These are phyloP conservation scores for Intellagama lesueurii DNA, from an alignment of 2,797 vertebrate species.

Conservation along the genomic window DNA sequence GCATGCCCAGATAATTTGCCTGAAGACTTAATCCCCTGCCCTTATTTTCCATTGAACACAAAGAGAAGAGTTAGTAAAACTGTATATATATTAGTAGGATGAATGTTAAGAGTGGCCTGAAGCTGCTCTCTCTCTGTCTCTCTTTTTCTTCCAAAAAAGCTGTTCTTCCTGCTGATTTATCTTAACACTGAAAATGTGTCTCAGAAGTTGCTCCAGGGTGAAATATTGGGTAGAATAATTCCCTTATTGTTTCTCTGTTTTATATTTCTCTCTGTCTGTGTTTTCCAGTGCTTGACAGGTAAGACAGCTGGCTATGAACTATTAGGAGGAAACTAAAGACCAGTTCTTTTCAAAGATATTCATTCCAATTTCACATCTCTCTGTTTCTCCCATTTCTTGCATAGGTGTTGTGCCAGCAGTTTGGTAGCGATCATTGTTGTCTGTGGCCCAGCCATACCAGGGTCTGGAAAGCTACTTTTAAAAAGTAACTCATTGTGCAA, in stretches of 20 bases:
- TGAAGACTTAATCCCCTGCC: conserved; percentile 9
- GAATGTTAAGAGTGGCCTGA: conserved; percentile 20
- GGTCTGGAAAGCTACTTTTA: too few relatives aligned
- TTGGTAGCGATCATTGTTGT: not conserved
- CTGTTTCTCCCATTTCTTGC: not conserved
- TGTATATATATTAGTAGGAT: conserved; percentile 41
- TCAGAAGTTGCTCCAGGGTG: conserved; percentile 50
- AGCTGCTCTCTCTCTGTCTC: conserved; percentile 18
- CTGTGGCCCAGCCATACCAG: not conserved
- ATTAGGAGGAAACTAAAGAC: conserved; percentile 2
- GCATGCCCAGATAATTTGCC: not conserved
- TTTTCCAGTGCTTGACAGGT: conserved; percentile 7
- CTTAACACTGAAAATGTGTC: conserved; percentile 51
- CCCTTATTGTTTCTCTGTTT: conserved; percentile 46
- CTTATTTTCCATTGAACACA: conserved; percentile 31
- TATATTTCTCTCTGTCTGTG: conserved; percentile 14
- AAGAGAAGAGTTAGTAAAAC: conserved; percentile 25
- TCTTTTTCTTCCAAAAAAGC: conserved; percentile 26
- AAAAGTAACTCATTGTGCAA: too few relatives aligned
- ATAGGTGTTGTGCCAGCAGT: not conserved
- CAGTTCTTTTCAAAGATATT: not conserved
- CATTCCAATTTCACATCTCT: not conserved
- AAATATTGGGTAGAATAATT: conserved; percentile 35
- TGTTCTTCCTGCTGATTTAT: conserved; percentile 54
- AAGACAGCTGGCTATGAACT: conserved; percentile 45